A percentile compares a stretch with the other conserved stretches of the same genome.
phyloP scores from a whole-genome alignment of 2,797 vertebrate species.

The Malurus splendens region DNA sequence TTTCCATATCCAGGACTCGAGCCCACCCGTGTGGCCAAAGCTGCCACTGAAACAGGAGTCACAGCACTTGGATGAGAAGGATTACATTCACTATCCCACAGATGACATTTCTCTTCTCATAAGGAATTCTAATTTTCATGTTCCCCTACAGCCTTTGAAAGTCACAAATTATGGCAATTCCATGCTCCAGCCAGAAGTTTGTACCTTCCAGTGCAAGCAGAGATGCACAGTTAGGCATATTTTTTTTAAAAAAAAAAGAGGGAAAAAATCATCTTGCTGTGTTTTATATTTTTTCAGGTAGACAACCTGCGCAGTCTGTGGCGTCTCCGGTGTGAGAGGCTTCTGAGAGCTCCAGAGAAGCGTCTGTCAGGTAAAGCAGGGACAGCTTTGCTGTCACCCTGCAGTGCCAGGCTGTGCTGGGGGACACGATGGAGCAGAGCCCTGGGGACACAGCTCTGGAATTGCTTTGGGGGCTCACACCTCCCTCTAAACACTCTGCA shows the following conservation, averaged over 20 bases:
- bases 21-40: conserved; percentile 8
- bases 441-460: background rate
- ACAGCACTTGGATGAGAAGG: background rate
- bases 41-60: background rate
- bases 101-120: background rate
- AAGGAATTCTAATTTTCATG: background rate
- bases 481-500: background rate
- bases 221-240: background rate
- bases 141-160: background rate
- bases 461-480: background rate
- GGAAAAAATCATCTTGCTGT: fast-evolving
- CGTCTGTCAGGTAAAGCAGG: conserved; percentile 23
- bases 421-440: too few relatives aligned
- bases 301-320: background rate
- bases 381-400: background rate
- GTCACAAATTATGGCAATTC: background rate
- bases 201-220: background rate
- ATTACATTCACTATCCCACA: background rate
- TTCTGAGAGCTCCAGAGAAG: background rate
- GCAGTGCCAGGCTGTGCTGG: background rate
- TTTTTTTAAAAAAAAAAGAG: fast-evolving
- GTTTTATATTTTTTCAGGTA: background rate
- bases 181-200: background rate
- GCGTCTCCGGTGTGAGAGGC: background rate
- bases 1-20: background rate